Percentiles rank a stretch among this genome's conserved stretches.
Conservation (phyloP, 2,797 vertebrate species). For the Phoeniculus purpureus region DNA sequence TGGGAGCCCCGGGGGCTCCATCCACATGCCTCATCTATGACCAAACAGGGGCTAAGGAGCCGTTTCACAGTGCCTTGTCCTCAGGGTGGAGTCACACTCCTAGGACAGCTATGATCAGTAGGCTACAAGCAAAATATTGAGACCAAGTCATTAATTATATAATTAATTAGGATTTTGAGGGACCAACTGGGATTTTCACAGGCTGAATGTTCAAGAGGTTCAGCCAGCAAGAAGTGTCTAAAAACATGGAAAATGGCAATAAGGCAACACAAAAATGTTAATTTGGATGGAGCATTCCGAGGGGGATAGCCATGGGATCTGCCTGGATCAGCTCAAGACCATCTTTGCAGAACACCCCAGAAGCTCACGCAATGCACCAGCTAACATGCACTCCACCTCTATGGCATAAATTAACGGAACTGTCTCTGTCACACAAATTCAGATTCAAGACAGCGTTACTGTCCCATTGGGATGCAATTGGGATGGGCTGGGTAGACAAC, state of each 20-base stretch:
- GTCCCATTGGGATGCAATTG: conserved; percentile 19
- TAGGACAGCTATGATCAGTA: not conserved
- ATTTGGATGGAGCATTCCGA: not conserved
- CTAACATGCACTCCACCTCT: not conserved
- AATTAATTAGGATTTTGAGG: not conserved
- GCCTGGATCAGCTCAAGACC: not conserved
- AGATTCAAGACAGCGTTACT: conserved; percentile 38
- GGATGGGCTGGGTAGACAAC: conserved; percentile 49
- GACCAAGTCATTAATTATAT: not conserved
- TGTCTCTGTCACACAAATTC: conserved; percentile 18
- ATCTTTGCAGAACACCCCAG: not conserved
- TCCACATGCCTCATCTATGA: conserved; percentile 49
- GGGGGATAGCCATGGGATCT: not conserved
- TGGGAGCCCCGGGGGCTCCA: conserved; percentile 18
- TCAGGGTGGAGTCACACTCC: conserved; percentile 33
- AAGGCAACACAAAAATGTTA: not conserved
- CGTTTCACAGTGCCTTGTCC: conserved; percentile 17
- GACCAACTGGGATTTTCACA: conserved; percentile 18
- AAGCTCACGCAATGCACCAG: not conserved
- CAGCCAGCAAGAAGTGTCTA: not conserved
- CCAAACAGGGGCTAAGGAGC: conserved; percentile 10
- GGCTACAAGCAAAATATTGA: conserved; percentile 2
- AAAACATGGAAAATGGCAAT: not conserved
- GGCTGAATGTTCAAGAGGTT: not conserved
- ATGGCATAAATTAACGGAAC: not conserved